Evolutionary conservation across 2,888 invertebrate genomes (phyloP), one percentile per base, ranked within the genome.

Genomic region (Drosophila kanekoi): DNA sequence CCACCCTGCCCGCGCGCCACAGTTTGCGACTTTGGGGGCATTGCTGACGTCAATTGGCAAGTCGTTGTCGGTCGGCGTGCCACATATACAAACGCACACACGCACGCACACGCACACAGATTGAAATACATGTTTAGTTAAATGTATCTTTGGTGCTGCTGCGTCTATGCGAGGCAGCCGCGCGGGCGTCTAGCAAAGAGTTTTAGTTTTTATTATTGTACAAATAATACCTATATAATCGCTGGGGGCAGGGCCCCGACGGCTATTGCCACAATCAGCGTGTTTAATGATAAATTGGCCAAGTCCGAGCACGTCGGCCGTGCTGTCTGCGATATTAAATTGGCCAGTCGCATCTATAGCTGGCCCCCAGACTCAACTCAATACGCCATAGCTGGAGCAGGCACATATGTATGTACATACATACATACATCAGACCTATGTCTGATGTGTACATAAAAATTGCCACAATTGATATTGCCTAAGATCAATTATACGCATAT

Each of bases 21-120:
- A 68, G 87, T 68, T 54, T 52, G 72, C 59, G 77, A 80, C 89
- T 88, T 91, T 90, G 91, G 92, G 91, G 92, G 92, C 91, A 92
- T 89, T 92, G 91, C 91, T 91, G 91, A 91, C 91, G 91, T 92
- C 91, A 91, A 91, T 91, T 58, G 90, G 74, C 72, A 68, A 89
- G 87, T 88, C 89, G 89, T 82, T 87, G 86, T 85, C 89, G 88
- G 88, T 82, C 89, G 88, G 76, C 86, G 89, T 84, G 83, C 83
- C 60, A 83, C 85, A 83, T 89, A 88, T 52, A 77, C 71, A 71
- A 35, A 63, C 65, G 18, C 41, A 43, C 49, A 53, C 48, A 63
- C 64, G 62, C 44, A 67, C 41, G 62, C 44, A 32, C 23, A 23
- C 23, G 5, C 38, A 53, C 5, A 56, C 8, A 56, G 32, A 23